phyloP scores from a whole-genome alignment of 2,888 invertebrate species.

The Eugnorisma glareosa region DNA sequence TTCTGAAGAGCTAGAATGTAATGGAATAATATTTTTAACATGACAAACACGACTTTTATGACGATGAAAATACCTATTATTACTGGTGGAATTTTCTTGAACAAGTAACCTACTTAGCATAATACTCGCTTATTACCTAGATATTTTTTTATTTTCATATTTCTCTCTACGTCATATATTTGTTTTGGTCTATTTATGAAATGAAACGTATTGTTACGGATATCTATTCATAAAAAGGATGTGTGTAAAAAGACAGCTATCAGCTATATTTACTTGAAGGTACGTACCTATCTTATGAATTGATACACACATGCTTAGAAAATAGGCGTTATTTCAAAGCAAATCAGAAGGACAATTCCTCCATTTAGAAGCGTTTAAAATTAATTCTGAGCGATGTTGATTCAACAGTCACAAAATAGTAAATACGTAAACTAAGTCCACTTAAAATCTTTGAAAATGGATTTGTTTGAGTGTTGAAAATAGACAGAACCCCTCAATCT shows the following conservation, averaged over 20 bases:
- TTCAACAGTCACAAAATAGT: background rate
- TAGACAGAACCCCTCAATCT: background rate
- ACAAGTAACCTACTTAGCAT: background rate
- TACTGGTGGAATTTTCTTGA: background rate
- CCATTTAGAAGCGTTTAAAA: background rate
- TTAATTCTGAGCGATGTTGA: background rate
- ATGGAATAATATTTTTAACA: constrained; percentile 7
- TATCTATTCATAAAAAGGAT: background rate
- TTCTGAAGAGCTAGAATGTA: constrained; percentile 16
- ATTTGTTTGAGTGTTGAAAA: background rate
- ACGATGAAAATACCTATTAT: background rate
- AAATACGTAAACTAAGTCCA: background rate
- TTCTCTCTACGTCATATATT: background rate
- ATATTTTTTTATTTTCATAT: background rate
- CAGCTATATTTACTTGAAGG: too few relatives aligned
- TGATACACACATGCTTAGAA: background rate
- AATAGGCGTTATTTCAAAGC: background rate
- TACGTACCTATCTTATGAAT: too few relatives aligned
- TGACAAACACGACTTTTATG: background rate
- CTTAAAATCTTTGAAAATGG: background rate
- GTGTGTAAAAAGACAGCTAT: background rate
- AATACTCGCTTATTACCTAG: background rate
- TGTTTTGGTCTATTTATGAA: background rate
- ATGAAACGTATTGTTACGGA: background rate
- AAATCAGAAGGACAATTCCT: background rate